These are phyloP conservation scores for Melikaiella ostensackeni DNA, from an alignment of 2,888 invertebrate species.

Conservation along the genomic window DNA sequence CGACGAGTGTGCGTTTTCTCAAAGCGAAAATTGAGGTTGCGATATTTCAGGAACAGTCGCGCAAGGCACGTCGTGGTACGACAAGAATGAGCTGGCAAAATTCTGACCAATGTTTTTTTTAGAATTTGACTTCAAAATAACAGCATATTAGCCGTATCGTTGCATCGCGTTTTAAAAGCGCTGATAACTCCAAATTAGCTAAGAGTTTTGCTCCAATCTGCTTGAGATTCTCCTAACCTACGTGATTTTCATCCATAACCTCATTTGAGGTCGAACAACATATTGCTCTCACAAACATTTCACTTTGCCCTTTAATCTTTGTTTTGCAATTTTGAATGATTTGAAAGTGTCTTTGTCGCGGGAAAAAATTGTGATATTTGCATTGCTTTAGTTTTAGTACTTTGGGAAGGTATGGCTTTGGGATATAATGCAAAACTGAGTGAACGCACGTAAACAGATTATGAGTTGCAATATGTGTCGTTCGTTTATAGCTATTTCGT, in stretches of 20 bases:
- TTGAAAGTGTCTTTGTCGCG: background rate
- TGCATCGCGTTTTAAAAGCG: background rate
- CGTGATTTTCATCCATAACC: slow-evolving; percentile 45
- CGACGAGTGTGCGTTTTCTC: slow-evolving; percentile 3
- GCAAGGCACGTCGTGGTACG: slow-evolving; percentile 63
- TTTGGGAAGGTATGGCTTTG: background rate
- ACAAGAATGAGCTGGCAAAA: slow-evolving; percentile 71
- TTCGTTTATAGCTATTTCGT: slow-evolving; percentile 15
- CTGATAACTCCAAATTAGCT: slow-evolving; percentile 6
- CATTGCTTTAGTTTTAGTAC: background rate
- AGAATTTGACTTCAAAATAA: background rate
- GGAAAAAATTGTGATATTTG: background rate
- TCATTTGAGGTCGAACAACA: slow-evolving; percentile 29
- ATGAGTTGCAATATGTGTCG: slow-evolving; percentile 3
- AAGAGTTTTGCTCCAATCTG: background rate
- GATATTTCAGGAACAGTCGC: slow-evolving; percentile 46
- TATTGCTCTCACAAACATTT: slow-evolving; percentile 23
- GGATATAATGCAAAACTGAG: background rate
- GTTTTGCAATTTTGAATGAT: background rate
- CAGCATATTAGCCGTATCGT: slow-evolving; percentile 12
- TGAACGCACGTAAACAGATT: slow-evolving; percentile 16
- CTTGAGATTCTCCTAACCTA: slow-evolving; percentile 15
- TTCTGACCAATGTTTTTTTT: slow-evolving; percentile 44
- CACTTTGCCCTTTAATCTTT: background rate
- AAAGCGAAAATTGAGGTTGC: slow-evolving; percentile 37